These are phyloP conservation scores for Rhadina sibilatrix DNA, from an alignment of 2,113 vertebrate species.

Conservation along the genomic window DNA sequence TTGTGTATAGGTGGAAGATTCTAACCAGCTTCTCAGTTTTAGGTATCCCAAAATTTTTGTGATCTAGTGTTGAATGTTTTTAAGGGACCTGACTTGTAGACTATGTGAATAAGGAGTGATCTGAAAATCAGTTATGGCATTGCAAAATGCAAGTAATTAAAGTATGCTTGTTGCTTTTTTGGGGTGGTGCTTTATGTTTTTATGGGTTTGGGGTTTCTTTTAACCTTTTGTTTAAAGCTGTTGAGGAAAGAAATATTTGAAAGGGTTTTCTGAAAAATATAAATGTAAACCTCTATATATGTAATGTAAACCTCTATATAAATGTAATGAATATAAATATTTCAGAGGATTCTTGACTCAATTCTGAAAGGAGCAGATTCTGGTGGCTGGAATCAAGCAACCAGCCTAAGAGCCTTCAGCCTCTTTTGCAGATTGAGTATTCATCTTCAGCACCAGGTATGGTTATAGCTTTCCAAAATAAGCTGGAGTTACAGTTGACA, in stretches of 20 bases:
- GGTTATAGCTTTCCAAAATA: not conserved
- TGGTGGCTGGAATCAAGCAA: constrained; percentile 53
- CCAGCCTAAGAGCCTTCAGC: constrained; percentile 79
- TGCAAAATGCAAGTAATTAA: not conserved
- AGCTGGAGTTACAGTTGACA: not conserved
- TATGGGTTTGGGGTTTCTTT: not conserved
- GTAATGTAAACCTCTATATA: not conserved
- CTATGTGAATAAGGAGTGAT: not conserved
- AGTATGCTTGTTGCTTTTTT: not conserved
- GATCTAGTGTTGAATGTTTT: not conserved
- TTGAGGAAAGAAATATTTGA: not conserved
- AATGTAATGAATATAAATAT: too few relatives aligned
- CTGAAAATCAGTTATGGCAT: not conserved
- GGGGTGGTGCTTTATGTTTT: not conserved
- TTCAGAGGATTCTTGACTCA: constrained; percentile 77
- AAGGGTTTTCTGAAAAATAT: not conserved
- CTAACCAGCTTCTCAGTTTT: not conserved
- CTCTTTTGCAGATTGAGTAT: constrained; percentile 79
- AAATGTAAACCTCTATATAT: not conserved
- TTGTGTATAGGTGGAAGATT: not conserved
- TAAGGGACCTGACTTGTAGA: not conserved
- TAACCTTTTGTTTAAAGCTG: not conserved
- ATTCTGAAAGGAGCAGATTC: constrained; percentile 66
- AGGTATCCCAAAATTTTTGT: not conserved
- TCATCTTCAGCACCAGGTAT: constrained; percentile 87